These are phyloP conservation scores for Suncus etruscus DNA, from an alignment of 2,113 vertebrate genomes.

Conservation along the genomic window DNA sequence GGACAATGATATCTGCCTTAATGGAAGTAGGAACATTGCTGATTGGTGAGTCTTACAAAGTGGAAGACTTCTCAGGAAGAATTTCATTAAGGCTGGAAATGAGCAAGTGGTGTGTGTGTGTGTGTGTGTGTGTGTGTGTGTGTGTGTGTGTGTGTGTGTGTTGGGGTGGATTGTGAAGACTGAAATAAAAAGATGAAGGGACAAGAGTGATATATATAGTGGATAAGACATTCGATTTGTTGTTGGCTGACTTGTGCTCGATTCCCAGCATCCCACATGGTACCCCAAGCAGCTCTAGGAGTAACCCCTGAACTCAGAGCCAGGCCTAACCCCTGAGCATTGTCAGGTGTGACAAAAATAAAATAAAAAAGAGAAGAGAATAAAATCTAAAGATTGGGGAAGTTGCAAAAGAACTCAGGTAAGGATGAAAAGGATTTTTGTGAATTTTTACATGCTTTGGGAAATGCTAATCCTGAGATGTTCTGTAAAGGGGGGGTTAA, in stretches of 20 bases:
- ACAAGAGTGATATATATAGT: neutral
- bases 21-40: neutral
- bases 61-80: neutral
- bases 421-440: neutral
- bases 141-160: too few relatives aligned
- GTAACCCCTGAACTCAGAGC: too few relatives aligned
- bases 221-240: too few relatives aligned
- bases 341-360: too few relatives aligned
- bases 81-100: conserved; percentile 7
- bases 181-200: neutral
- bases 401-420: neutral
- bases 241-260: too few relatives aligned
- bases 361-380: neutral
- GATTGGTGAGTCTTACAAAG: neutral
- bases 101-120: too few relatives aligned
- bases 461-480: neutral
- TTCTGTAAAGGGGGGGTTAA: neutral
- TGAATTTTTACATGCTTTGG: too few relatives aligned
- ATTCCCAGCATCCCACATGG: too few relatives aligned
- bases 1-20: neutral
- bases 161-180: too few relatives aligned
- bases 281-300: too few relatives aligned
- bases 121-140: too few relatives aligned
- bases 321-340: too few relatives aligned
- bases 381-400: neutral